These are phyloP conservation scores for Aromia moschata DNA, from an alignment of 2,888 invertebrate species.

Conservation along the genomic window DNA sequence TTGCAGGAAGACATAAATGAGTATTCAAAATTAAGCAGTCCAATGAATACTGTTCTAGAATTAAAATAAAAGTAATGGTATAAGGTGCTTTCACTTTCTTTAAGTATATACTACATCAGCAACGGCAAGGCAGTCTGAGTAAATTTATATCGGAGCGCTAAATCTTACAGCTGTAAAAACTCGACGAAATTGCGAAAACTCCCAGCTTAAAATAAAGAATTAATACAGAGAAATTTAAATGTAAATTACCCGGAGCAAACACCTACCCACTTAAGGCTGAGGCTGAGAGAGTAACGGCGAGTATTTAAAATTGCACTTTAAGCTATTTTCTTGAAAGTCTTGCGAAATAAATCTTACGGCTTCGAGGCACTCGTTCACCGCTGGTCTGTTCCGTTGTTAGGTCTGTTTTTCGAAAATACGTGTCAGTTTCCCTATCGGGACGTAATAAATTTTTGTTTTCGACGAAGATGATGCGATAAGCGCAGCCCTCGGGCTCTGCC, in stretches of 20 bases:
- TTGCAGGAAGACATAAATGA: too few species aligned
- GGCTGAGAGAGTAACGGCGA: background rate
- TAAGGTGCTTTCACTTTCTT: too few species aligned
- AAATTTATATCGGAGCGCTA: too few species aligned
- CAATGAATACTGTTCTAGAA: too few species aligned
- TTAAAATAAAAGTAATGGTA: too few species aligned
- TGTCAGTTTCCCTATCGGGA: conserved; percentile 3
- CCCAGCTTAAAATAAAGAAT: background rate
- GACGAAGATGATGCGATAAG: conserved; percentile 6
- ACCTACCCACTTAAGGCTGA: background rate
- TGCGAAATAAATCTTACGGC: conserved; percentile 5
- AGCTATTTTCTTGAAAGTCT: background rate
- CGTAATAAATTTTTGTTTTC: conserved; percentile 8
- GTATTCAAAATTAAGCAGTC: too few species aligned
- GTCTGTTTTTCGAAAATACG: conserved; percentile 9
- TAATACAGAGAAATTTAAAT: background rate
- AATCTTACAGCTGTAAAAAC: background rate
- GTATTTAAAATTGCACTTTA: background rate
- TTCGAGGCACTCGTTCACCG: background rate
- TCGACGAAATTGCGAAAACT: background rate
- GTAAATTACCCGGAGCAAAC: background rate
- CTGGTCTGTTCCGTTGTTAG: background rate
- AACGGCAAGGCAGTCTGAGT: too few species aligned
- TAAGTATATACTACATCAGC: too few species aligned
- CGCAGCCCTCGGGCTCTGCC: background rate